phyloP scores from a whole-genome alignment of 2,888 invertebrate genomes.

The Argyra leucocephala region DNA sequence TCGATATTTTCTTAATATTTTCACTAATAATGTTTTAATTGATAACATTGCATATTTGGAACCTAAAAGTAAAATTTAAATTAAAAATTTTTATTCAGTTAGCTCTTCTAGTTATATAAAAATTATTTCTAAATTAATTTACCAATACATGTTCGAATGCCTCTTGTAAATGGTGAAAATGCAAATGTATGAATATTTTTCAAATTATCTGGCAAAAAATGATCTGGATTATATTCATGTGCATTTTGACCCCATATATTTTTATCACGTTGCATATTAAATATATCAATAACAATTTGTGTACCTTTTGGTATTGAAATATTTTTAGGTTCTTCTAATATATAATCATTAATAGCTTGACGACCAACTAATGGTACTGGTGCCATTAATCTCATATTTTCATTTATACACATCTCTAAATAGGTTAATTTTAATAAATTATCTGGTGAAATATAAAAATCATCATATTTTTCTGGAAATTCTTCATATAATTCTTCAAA shows the following conservation, averaged over 20 bases:
- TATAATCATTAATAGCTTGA: constrained; percentile 28
- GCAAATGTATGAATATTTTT: constrained; percentile 36
- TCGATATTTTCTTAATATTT: constrained; percentile 2
- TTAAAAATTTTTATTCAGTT: not conserved
- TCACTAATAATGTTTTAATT: not conserved
- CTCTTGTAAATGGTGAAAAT: constrained; percentile 39
- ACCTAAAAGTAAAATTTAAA: not conserved
- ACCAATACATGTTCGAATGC: constrained; percentile 40
- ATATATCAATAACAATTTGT: constrained; percentile 37
- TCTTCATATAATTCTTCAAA: constrained; percentile 15
- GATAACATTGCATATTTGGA: constrained; percentile 2
- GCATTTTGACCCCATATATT: constrained; percentile 37
- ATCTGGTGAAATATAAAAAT: constrained; percentile 31
- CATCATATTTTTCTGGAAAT: constrained; percentile 17
- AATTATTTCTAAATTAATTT: constrained; percentile 23
- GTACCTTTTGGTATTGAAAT: constrained; percentile 34
- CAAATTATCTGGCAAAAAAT: constrained; percentile 33
- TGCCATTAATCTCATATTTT: constrained; percentile 36
- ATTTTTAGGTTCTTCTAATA: constrained; percentile 29
- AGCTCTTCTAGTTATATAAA: not conserved
- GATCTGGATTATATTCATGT: constrained; percentile 32
- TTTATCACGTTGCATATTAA: constrained; percentile 35
- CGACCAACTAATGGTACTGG: constrained; percentile 36
- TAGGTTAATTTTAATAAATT: constrained; percentile 35
- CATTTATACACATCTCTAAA: constrained; percentile 37